phyloP scores from a whole-genome alignment of 2,797 vertebrate species.

The Tiaroga cobitis region DNA sequence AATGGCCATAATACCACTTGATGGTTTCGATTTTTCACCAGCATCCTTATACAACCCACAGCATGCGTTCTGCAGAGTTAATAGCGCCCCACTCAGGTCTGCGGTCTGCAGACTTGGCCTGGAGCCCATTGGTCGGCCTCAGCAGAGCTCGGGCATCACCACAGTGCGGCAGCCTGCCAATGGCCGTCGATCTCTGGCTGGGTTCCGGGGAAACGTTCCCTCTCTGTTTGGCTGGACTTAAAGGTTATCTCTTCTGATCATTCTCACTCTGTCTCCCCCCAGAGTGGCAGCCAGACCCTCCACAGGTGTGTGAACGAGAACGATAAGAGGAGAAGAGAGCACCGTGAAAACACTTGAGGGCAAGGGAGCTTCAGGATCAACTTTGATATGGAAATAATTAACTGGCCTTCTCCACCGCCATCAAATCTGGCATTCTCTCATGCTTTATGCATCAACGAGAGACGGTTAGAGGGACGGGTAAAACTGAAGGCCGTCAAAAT shows the following conservation, averaged over 20 bases:
- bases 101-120: conserved; percentile 61
- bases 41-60: conserved; percentile 27
- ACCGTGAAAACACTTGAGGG: conserved; percentile 38
- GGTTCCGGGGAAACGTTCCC: conserved; percentile 58
- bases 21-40: conserved; percentile 39
- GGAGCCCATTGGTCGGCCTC: conserved; percentile 60
- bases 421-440: neutral
- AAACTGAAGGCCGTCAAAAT: neutral
- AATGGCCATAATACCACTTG: conserved; percentile 40
- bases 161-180: conserved; percentile 65
- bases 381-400: conserved; percentile 52
- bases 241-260: conserved; percentile 77
- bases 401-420: conserved; percentile 45
- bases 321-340: conserved; percentile 67
- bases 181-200: conserved; percentile 53
- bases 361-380: conserved; percentile 44
- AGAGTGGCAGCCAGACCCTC: conserved; percentile 63
- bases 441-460: conserved; percentile 24
- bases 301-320: conserved; percentile 72
- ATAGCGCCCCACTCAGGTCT: conserved; percentile 36
- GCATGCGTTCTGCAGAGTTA: conserved; percentile 16
- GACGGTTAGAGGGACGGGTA: neutral
- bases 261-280: conserved; percentile 70
- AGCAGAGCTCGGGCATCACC: conserved; percentile 67
- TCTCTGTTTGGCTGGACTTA: conserved; percentile 66